Base-by-base conservation (phyloP, 2,888 invertebrate species). In the Eupithecia exiguata region DNA sequence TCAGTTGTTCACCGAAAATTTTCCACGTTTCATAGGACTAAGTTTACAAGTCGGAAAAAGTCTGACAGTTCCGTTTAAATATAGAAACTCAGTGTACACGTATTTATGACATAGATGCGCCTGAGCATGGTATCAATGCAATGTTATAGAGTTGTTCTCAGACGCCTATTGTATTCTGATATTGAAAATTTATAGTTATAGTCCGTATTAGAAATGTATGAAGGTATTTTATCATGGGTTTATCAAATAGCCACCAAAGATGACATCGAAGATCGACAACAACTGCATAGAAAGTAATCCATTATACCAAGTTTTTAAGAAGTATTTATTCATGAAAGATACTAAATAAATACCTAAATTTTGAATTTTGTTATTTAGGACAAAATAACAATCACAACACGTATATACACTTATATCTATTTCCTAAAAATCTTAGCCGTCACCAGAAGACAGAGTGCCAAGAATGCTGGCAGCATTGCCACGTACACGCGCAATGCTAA, bases 41-140 rank as follows among this genome's bases (percentile, higher is more conserved):
- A 46, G 18, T 36, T 36, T 62, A 62, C 5, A 63, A 3, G 18
- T 5, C 16, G 30, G 6, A 21, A 38, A 38, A 40, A 38, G 21
- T 12, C 65, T 12, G 40, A 40, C 66, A 43, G 66, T 18, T 40
- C 21, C 38, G 7, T 66, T 66, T 38, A 21, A 14, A 66, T 66
- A 35, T 40, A 38, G 40, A 66, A n/a, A 40, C 21, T 16, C 40
- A 40, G 66, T 66, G 85, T 85, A 85, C 86, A 86, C 80, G 88
- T 93, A 94, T 94, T 94, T 94, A 94, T 93, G 93, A 93, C 87
- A 86, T 87, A 86, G 85, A 84, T 84, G 88, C 84, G 85, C 85
- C 81, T 79, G 82, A 82, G 86, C 87, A 88, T 84, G 83, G 85
- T 84, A 85, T 87, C 86, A 83, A 87, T 87, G 86, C 87, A 82